phyloP scores from a whole-genome alignment of 2,888 invertebrate species.

The Tupiocoris notatus region DNA sequence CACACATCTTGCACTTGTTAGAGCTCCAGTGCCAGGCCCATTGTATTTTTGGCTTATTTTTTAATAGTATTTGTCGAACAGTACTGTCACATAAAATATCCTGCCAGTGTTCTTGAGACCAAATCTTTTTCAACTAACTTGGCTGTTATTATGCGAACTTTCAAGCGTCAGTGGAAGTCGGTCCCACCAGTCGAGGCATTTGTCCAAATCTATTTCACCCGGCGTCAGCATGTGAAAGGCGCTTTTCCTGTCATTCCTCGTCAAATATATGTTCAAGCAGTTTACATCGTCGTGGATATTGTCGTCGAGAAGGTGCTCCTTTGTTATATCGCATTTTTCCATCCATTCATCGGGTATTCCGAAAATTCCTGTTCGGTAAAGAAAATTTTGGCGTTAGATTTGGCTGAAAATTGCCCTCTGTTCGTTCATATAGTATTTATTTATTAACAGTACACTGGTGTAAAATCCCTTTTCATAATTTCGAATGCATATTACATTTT shows the following conservation, averaged over 20 bases:
- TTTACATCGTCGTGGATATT: constrained; percentile 7
- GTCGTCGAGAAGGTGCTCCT: constrained; percentile 21
- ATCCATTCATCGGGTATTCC: constrained; percentile 19
- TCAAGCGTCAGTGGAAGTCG: constrained; percentile 4
- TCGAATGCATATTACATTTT: too few species aligned
- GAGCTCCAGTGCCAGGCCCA: too few species aligned
- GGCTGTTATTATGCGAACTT: not conserved
- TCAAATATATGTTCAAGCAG: constrained; percentile 4
- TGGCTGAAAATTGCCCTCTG: too few species aligned
- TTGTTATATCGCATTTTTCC: constrained; percentile 10
- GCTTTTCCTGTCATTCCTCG: constrained; percentile 4
- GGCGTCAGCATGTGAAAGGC: constrained; percentile 14
- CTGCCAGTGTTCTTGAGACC: too few species aligned
- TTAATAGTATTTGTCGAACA: too few species aligned
- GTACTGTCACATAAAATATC: too few species aligned
- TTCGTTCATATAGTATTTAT: too few species aligned
- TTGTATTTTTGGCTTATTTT: too few species aligned
- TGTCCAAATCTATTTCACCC: constrained; percentile 25
- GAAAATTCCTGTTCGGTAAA: not conserved
- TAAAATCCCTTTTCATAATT: too few species aligned
- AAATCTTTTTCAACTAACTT: not conserved
- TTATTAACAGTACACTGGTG: too few species aligned
- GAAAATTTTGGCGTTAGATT: too few species aligned
- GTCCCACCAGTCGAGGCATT: constrained; percentile 33
- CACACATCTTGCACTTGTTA: too few species aligned